Evolutionary conservation across 2,113 vertebrate species (phyloP), one percentile per base, ranked within the genome.

Genomic region (Tenrec ecaudatus): DNA sequence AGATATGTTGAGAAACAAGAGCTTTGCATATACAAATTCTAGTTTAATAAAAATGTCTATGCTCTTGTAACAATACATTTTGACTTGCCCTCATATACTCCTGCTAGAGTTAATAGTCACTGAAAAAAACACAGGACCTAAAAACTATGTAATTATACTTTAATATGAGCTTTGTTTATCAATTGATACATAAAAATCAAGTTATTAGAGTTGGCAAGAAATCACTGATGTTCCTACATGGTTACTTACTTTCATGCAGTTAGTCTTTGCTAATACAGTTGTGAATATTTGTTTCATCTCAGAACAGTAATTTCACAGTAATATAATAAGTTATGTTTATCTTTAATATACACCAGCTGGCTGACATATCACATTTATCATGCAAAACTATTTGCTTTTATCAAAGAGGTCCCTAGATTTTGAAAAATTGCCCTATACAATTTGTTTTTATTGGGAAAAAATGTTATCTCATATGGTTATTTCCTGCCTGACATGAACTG

Each of bases 341-440:
- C 89, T 86, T 91, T 78, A 75, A 36, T 38, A 62, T 8, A 62
- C 20, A 64, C 84, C 9, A 76, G 76, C 60, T 66, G 22, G 89
- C 78, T 76, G 47, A 10, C 47, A 53, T 82, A 89, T 81, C 57
- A 92, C 53, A 96, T 36, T 89, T 78, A 60, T 93, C 66, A 82
- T 78, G 71, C 6, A 79, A 89, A 94, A 83, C 17, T 53, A 53
- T 53, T 53, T 86, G 19, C 73, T 81, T 92, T 90, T 87, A 94
- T 71, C 53, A 60, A 93, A 94, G 25, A 93, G 68, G 40, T 23
- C 89, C 83, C 86, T 3, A 91, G 36, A 91, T 87, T 95, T 89
- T 96, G 68, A 94, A 95, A 94, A 91, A 81, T 4, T 77, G 29
- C 68, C n/a, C 57, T 33, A 94, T 25, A 11, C 82, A 90, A 95